Conservation (phyloP, 2,888 invertebrate genomes). For the Incurvaria masculella region DNA sequence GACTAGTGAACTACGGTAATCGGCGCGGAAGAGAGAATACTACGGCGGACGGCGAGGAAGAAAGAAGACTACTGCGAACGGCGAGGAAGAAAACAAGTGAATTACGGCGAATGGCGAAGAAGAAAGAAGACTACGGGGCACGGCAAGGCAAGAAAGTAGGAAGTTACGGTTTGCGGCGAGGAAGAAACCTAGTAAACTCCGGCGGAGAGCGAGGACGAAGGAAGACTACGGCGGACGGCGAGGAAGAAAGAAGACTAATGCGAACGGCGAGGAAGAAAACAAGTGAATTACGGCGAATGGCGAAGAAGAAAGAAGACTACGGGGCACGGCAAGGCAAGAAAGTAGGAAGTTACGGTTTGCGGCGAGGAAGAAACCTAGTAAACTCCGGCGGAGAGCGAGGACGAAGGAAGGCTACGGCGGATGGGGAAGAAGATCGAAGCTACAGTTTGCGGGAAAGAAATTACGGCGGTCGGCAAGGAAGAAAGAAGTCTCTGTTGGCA, state of each 20-base stretch:
- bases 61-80: not conserved
- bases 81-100: not conserved
- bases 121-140: not conserved
- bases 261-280: too few species aligned
- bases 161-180: too few species aligned
- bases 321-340: not conserved
- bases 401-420: not conserved
- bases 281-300: not conserved
- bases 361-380: constrained; percentile 3
- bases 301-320: not conserved
- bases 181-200: too few species aligned
- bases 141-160: too few species aligned
- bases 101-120: not conserved
- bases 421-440: constrained; percentile 1
- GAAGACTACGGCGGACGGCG: too few species aligned
- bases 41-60: not conserved
- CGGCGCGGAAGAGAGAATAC: constrained; percentile 1
- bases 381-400: not conserved
- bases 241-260: too few species aligned
- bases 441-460: not conserved
- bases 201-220: too few species aligned
- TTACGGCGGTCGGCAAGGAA: too few species aligned
- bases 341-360: not conserved
- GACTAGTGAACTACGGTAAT: too few species aligned
- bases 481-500: not conserved